Conservation (phyloP, 2,113 vertebrate genomes). For the Gasterosteus nipponicus region DNA sequence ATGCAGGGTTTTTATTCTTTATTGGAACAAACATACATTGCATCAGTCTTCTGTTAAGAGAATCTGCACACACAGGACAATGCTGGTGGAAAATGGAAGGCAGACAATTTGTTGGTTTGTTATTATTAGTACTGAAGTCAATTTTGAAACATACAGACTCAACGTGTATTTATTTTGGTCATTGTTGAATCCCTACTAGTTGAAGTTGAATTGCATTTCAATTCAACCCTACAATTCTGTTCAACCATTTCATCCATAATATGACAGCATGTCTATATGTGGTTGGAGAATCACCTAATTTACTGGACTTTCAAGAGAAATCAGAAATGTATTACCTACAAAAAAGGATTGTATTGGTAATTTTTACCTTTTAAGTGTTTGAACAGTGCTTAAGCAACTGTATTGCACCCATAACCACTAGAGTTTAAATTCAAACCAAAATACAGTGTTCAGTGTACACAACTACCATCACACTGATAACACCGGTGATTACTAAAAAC, state of each 20-base stretch:
- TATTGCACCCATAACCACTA: neutral
- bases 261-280: neutral
- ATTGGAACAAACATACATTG: slow-evolving; percentile 41
- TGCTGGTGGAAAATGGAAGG: slow-evolving; percentile 23
- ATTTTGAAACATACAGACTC: slow-evolving; percentile 3
- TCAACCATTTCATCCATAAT: neutral
- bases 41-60: slow-evolving; percentile 27
- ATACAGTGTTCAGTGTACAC: neutral
- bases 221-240: neutral
- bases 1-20: slow-evolving; percentile 59
- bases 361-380: neutral
- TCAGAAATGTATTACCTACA: neutral
- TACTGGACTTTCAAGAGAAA: neutral
- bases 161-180: neutral
- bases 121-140: slow-evolving; percentile 1
- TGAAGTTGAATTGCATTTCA: neutral
- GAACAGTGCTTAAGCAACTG: neutral
- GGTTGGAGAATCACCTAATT: neutral
- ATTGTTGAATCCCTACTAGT: neutral
- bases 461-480: neutral
- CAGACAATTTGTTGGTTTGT: slow-evolving; percentile 13
- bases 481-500: neutral
- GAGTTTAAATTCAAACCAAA: too few relatives aligned
- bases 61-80: slow-evolving; percentile 62
- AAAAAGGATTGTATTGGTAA: neutral